Base-by-base conservation (phyloP, 2,888 invertebrate species). In the Graphium colonna region DNA sequence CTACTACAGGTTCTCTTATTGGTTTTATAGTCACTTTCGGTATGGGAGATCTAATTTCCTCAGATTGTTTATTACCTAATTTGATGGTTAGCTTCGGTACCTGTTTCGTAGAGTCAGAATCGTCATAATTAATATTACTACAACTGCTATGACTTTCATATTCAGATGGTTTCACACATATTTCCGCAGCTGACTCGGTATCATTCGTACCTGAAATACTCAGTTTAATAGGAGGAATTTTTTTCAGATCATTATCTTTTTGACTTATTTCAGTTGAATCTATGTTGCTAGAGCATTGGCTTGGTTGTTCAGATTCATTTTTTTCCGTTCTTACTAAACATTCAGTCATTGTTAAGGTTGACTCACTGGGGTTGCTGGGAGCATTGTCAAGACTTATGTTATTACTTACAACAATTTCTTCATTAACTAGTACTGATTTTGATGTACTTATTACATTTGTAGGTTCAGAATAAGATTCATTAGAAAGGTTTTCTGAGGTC, bases 21-120 rank as follows among this genome's bases (percentile, higher is more conserved):
- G 80, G 75, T 68, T 81, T 84, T 50, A 85, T 83, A 52, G 86
- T 87, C 21, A 90, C 58, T 74, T 88, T 90, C 28, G 88, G 86
- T 60, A 85, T 67, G 47, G 81, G 76, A 44, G 79, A 73, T 65
- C 85, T 87, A 8, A 69, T 64, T 69, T 88, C 88, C 48, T 87
- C 86, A 26, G 68, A 40, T 61, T 75, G 77, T 67, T 82, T 90
- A 60, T 68, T 76, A 33, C 77, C 68, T 54, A 90, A 66, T 74
- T 90, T 90, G 33, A 91, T 90, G 45, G 91, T 90, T 57, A 91
- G 68, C 73, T 91, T 91, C 36, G 91, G 90, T 47, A 91, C 80
- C 59, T 82, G 83, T 73, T 85, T 89, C 44, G 64, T 61, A 50
- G 68, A 61, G 36, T 79, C 81, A 42, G 63, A 55, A 42, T 75